Conservation (phyloP, 2,888 invertebrate species). For the Loripinus fragilis region DNA sequence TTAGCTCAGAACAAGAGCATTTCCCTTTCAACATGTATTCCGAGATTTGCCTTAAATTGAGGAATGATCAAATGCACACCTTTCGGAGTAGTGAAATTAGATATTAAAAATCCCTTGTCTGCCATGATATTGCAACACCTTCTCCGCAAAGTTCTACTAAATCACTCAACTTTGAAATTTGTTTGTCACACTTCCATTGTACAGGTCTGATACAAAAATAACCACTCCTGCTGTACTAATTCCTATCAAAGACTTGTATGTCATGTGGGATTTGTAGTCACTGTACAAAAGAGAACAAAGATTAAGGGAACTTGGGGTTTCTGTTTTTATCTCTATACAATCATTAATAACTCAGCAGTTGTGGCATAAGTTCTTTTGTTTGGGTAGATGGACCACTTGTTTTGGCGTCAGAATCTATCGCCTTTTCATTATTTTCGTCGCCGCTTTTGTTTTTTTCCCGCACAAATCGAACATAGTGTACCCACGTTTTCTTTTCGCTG, state of each 20-base stretch:
- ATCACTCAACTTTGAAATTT: slow-evolving; percentile 38
- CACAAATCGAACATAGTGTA: no score
- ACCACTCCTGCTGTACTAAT: slow-evolving; percentile 49
- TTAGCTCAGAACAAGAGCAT: no score
- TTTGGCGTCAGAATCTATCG: no score
- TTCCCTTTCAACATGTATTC: no score
- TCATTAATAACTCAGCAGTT: slow-evolving; percentile 60
- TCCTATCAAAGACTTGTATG: slow-evolving; percentile 49
- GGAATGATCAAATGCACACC: no score
- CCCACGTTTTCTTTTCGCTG: no score
- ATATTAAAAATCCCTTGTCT: slow-evolving; percentile 55
- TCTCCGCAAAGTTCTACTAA: slow-evolving; percentile 47
- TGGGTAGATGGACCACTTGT: no score
- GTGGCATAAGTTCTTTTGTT: no score
- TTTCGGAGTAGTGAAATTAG: no score
- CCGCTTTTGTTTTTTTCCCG: no score
- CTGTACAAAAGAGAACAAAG: slow-evolving; percentile 41
- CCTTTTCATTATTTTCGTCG: no score
- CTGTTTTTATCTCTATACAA: slow-evolving; percentile 58
- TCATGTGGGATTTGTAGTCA: slow-evolving; percentile 54
- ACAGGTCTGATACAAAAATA: slow-evolving; percentile 58
- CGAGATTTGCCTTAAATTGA: no score
- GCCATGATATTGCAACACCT: slow-evolving; percentile 60
- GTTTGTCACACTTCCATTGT: slow-evolving; percentile 51
- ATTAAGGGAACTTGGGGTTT: slow-evolving; percentile 41